phyloP scores from a whole-genome alignment of 2,888 invertebrate species.

The Teleiodes luculella region DNA sequence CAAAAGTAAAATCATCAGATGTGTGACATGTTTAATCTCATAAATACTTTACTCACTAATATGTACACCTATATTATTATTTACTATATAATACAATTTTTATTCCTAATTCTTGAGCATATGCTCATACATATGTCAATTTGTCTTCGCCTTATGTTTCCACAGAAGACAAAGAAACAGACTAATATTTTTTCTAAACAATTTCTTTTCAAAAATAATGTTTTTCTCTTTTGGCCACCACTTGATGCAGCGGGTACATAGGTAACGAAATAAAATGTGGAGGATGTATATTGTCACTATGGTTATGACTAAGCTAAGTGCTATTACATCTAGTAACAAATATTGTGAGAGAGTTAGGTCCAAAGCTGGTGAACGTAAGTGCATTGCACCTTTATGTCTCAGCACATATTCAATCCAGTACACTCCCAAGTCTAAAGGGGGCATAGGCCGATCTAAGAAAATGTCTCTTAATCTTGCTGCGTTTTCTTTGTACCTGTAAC shows the following conservation, averaged over 20 bases:
- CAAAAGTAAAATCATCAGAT: background rate
- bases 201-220: conserved; percentile 54
- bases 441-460: conserved; percentile 77
- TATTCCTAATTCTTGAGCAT: conserved; percentile 21
- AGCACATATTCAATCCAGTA: conserved; percentile 83
- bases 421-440: conserved; percentile 78
- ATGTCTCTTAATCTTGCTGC: conserved; percentile 66
- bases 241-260: conserved; percentile 62
- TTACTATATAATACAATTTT: conserved; percentile 20
- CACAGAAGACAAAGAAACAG: conserved; percentile 59
- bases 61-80: conserved; percentile 52
- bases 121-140: conserved; percentile 53
- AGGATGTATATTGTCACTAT: conserved; percentile 53
- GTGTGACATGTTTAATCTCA: conserved; percentile 34
- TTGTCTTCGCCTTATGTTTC: conserved; percentile 62
- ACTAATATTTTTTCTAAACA: conserved; percentile 56
- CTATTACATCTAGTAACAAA: conserved; percentile 59
- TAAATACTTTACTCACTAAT: conserved; percentile 60
- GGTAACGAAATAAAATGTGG: conserved; percentile 57
- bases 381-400: conserved; percentile 76
- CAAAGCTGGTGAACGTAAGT: conserved; percentile 70
- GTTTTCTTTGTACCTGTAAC: conserved; percentile 73
- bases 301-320: conserved; percentile 48
- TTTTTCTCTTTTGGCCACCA: conserved; percentile 62
- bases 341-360: conserved; percentile 70